A percentile compares a stretch with the other conserved stretches of the same genome.
Evolutionary conservation across 1,140 invertebrate species (phyloP).

Genomic region (Ylistrum balloti): DNA sequence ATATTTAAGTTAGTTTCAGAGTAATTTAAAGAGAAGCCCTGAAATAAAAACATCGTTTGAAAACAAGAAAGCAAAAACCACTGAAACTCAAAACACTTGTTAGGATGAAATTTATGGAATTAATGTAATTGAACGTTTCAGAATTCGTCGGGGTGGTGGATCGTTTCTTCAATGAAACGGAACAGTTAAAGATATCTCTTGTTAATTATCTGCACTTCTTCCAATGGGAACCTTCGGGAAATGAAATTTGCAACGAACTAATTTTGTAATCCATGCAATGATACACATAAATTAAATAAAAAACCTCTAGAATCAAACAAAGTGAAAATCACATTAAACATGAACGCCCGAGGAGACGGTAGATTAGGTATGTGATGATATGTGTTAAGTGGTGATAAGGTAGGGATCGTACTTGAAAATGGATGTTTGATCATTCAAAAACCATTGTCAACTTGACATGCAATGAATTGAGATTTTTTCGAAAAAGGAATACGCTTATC

Average conservation of each 20-base stretch:
- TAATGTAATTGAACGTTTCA: neutral
- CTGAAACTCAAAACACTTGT: constrained; percentile 33
- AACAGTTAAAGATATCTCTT: neutral
- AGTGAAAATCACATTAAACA: neutral
- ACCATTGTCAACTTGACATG: neutral
- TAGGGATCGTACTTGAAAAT: neutral
- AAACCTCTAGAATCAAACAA: too few species aligned
- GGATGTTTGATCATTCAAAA: neutral
- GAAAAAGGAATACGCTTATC: neutral
- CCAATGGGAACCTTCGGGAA: too few species aligned
- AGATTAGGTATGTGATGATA: constrained; percentile 11
- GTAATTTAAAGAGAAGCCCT: neutral
- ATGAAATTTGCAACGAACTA: too few species aligned
- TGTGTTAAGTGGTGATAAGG: neutral
- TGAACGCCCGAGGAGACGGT: neutral
- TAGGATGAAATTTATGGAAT: neutral
- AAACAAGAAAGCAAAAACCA: neutral
- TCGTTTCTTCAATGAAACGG: neutral
- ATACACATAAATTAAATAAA: neutral
- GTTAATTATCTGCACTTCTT: neutral
- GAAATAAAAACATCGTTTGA: neutral
- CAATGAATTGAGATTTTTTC: neutral
- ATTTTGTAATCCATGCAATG: neutral
- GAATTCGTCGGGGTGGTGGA: neutral
- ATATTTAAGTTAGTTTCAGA: neutral